Evolutionary conservation across 2,888 invertebrate species (phyloP).

Genomic region (Cephus rjabovi): DNA sequence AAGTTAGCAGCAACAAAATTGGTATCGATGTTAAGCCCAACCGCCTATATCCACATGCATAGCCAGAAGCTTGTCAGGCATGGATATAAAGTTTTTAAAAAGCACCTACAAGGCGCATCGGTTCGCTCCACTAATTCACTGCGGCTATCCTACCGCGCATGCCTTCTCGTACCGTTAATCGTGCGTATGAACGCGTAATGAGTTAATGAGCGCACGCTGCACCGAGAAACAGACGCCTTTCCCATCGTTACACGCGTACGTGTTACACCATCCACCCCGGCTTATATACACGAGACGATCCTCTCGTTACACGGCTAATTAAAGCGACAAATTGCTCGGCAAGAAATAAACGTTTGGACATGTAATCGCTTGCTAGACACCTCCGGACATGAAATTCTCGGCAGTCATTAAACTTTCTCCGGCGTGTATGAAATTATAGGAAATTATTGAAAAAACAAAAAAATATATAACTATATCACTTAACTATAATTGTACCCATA

Average conservation of each 20-base stretch:
- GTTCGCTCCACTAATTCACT: background rate
- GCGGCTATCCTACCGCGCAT: slow-evolving; percentile 10
- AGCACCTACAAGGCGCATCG: background rate
- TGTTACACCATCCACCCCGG: background rate
- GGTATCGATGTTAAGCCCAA: background rate
- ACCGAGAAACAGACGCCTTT: slow-evolving; percentile 13
- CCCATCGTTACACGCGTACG: background rate
- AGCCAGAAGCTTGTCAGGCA: background rate
- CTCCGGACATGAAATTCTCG: background rate
- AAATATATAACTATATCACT: background rate
- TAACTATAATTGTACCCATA: background rate
- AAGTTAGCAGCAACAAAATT: background rate
- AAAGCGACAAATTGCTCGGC: slow-evolving; percentile 56
- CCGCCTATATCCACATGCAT: background rate
- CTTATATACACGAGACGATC: slow-evolving; percentile 3
- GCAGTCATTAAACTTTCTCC: background rate
- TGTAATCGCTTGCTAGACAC: slow-evolving; percentile 34
- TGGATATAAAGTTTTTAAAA: background rate
- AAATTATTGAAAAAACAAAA: background rate
- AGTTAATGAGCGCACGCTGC: slow-evolving; percentile 41
- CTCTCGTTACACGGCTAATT: slow-evolving; percentile 59
- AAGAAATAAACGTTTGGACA: slow-evolving; percentile 51
- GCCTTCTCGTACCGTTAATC: slow-evolving; percentile 19
- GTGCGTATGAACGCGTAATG: slow-evolving; percentile 38
- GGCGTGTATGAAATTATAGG: background rate